Evolutionary conservation across 2,888 invertebrate species (phyloP), one percentile per base, ranked within the genome.

Genomic region (Micoletzkya japonica): DNA sequence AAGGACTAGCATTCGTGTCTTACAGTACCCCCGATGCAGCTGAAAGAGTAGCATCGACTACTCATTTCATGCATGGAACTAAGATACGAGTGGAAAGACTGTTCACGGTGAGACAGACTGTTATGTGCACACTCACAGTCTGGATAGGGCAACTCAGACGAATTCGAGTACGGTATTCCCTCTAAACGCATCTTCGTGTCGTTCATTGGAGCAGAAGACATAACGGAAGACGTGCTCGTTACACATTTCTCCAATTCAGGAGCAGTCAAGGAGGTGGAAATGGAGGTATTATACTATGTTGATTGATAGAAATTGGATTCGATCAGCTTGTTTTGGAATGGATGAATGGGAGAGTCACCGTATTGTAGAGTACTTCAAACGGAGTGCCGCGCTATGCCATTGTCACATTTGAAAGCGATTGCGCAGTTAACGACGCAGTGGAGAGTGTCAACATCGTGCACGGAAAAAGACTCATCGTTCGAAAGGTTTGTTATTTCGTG

Each of bases 391-490:
- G 39, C 20, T 67, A 44, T 57, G 54, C 57, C 10, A 39, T 67
- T n/a, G 39, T 67, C 17, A 56, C 67, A 17, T 67, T 67, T 26
- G 57, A 57, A 39, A 30, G n/a, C 7, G 67, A 67, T 28, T 34
- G n/a, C n/a, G 36, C 67, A 7, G 67, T 57, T 20, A 57, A 67
- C 6, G 67, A 36, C 34, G 67, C 44, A 10, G 39, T 67, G 28
- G 56, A 57, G 17, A 44, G 56, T 56, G 39, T 44, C 2, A 54
- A 67, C 26, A 57, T 54, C 39, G 30, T 67, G 6, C 49, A 44
- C 26, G 67, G 67, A 37, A 67, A 57, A 32, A 57, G 39, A 39
- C 56, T 67, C 30, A 37, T 67, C 17, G 67, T 67, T n/a, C 54
- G 49, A 30, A 67, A 67, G 67, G 67, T 67, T n/a, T 10, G n/a